Evolutionary conservation across 35 echinoderm and acorn worm genomes (phyloP), one percentile per base, ranked within the genome.

Genomic region (Amphiura filiformis): DNA sequence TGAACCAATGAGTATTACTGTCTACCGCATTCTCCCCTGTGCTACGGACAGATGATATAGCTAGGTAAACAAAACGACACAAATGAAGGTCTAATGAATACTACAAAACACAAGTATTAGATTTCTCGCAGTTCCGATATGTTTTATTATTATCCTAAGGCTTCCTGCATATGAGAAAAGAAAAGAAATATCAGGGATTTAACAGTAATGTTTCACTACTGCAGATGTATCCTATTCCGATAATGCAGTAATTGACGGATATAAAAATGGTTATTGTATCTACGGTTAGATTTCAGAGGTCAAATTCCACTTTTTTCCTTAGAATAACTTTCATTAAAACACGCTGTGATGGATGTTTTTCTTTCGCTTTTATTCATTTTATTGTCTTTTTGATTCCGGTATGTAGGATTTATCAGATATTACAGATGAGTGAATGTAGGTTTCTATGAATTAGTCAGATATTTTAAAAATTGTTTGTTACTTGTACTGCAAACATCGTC

Each of bases 51-150:
- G 61, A 70, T 30, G 61, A 70, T 70, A 70, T 70, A 70, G 61
- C 26, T 70, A 30, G 4, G 61, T n/a, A 70, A 70, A 70, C 61
- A 70, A 15, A 15, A 4, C 28, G 61, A n/a, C 61, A 70, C 17
- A 70, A 70, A 70, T 70, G 61, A 70, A 18, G 11, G 61, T 18
- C 61, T 70, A 70, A 70, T 70, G 61, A 70, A 70, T 70, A 70
- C 7, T n/a, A 70, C 61, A 70, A 70, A 70, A 70, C 61, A 70
- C 61, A 70, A 70, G 61, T 70, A 70, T 70, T 70, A 70, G 28
- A 70, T 70, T 70, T 70, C 61, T 70, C 28, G 15, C 17, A n/a
- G 61, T 18, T 70, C 28, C 26, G 61, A 70, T 70, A 30, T 70
- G 61, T 70, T 70, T 70, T 70, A 70, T 70, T 70, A 70, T 70